Evolutionary conservation across 2,888 invertebrate genomes (phyloP).

Genomic region (Clivina fossor): DNA sequence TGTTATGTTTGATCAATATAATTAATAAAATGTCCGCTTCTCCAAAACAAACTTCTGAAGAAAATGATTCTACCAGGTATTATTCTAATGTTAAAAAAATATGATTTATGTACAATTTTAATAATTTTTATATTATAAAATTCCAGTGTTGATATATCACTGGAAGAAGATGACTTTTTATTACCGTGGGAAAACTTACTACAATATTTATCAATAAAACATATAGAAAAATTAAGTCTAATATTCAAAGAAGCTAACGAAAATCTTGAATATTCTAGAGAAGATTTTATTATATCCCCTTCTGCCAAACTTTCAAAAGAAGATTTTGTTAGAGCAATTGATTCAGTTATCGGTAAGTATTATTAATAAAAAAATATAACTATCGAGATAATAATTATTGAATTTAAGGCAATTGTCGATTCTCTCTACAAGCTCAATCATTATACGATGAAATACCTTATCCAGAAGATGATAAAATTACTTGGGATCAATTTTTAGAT

Average conservation of each 20-base stretch:
- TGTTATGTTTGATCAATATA: slow-evolving; percentile 10
- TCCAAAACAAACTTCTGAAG: slow-evolving; percentile 3
- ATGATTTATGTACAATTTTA: background rate
- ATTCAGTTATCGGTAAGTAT: slow-evolving; percentile 47
- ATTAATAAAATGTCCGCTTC: slow-evolving; percentile 7
- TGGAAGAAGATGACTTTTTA: slow-evolving; percentile 36
- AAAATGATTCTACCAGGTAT: slow-evolving; percentile 17
- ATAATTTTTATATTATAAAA: slow-evolving; percentile 30
- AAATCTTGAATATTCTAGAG: slow-evolving; percentile 17
- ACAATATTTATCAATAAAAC: slow-evolving; percentile 41
- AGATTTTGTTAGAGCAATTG: slow-evolving; percentile 49
- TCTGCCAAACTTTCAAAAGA: slow-evolving; percentile 43
- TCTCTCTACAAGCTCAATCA: slow-evolving; percentile 46
- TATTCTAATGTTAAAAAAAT: slow-evolving; percentile 14
- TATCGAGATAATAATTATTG: slow-evolving; percentile 19
- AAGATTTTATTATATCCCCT: too few species aligned
- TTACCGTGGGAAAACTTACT: slow-evolving; percentile 43
- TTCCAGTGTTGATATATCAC: slow-evolving; percentile 39
- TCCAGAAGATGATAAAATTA: slow-evolving; percentile 42
- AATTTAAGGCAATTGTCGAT: slow-evolving; percentile 46
- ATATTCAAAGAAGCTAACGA: slow-evolving; percentile 41
- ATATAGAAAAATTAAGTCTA: slow-evolving; percentile 42
- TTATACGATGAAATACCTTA: slow-evolving; percentile 49
- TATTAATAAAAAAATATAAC: background rate
- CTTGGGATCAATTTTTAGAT: slow-evolving; percentile 52